phyloP scores from a whole-genome alignment of 2,888 invertebrate genomes.

The Coenonympha arcania region DNA sequence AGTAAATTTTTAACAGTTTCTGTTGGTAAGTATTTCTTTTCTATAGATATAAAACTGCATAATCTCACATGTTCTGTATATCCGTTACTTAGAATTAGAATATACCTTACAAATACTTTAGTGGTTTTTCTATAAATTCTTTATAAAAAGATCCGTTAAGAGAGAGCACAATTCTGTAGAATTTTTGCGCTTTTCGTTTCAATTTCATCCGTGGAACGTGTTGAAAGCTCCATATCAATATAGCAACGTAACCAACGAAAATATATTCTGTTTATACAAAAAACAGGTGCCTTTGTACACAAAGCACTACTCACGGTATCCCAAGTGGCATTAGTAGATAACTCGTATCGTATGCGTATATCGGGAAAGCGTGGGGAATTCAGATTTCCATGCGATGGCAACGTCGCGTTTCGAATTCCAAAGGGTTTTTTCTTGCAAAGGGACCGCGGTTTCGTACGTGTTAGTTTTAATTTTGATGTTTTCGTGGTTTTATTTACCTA shows the following conservation, averaged over 20 bases:
- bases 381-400: constrained; percentile 61
- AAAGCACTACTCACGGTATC: constrained; percentile 62
- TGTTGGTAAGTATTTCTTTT: no score
- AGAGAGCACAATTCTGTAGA: no score
- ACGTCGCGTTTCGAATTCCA: constrained; percentile 61
- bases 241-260: constrained; percentile 37
- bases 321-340: constrained; percentile 69
- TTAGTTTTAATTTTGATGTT: constrained; percentile 9
- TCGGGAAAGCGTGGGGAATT: constrained; percentile 69
- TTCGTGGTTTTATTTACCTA: neutral
- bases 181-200: neutral
- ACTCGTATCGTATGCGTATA: constrained; percentile 66
- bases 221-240: constrained; percentile 30
- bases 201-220: constrained; percentile 4
- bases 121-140: no score
- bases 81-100: no score
- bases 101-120: no score
- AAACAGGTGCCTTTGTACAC: constrained; percentile 69
- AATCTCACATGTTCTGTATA: no score
- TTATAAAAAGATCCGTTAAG: no score
- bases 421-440: constrained; percentile 59
- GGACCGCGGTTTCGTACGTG: constrained; percentile 26
- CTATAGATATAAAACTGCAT: no score
- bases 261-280: constrained; percentile 57
- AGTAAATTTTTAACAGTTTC: no score